Percentiles rank a stretch among this genome's conserved stretches.
phyloP scores from a whole-genome alignment of 92 coral and sea anemone species.

The Scolanthus callimorphus region DNA sequence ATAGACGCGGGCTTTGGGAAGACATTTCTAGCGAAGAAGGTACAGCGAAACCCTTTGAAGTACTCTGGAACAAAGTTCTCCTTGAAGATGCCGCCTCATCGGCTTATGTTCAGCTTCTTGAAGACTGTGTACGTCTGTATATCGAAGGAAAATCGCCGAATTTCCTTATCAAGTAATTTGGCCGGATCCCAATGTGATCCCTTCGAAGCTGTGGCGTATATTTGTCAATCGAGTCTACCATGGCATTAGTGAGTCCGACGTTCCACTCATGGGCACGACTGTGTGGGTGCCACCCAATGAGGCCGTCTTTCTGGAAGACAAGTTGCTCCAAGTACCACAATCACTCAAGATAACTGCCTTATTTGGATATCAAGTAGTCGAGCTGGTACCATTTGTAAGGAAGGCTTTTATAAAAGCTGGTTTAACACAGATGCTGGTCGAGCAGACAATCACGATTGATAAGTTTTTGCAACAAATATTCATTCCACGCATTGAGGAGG shows the following conservation, averaged over 20 bases:
- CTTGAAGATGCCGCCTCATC: constrained; percentile 85
- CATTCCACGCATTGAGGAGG: constrained; percentile 49
- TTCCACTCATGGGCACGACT: constrained; percentile 63
- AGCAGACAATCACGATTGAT: constrained; percentile 59
- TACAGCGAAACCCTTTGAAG: constrained; percentile 73
- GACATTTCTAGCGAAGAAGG: constrained; percentile 54
- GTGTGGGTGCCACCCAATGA: constrained; percentile 71
- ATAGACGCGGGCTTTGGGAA: constrained; percentile 93
- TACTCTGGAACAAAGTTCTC: constrained; percentile 88
- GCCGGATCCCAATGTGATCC: constrained; percentile 73
- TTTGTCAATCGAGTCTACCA: constrained; percentile 74
- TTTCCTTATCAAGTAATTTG: constrained; percentile 63
- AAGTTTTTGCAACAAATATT: constrained; percentile 63
- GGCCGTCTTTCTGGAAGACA: constrained; percentile 70
- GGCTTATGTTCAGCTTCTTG: constrained; percentile 82
- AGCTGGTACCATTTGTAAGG: constrained; percentile 50
- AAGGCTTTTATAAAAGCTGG: constrained; percentile 57
- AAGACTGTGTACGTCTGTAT: constrained; percentile 55
- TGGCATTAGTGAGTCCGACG: constrained; percentile 40
- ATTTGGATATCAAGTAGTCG: constrained; percentile 76
- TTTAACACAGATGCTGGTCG: constrained; percentile 25
- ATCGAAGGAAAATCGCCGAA: constrained; percentile 45
- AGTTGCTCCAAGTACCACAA: constrained; percentile 53
- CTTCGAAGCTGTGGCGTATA: constrained; percentile 74
- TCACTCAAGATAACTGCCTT: constrained; percentile 46